Evolutionary conservation across 2,113 vertebrate species (phyloP), one percentile per base, ranked within the genome.

Genomic region (Lagopus leucura): DNA sequence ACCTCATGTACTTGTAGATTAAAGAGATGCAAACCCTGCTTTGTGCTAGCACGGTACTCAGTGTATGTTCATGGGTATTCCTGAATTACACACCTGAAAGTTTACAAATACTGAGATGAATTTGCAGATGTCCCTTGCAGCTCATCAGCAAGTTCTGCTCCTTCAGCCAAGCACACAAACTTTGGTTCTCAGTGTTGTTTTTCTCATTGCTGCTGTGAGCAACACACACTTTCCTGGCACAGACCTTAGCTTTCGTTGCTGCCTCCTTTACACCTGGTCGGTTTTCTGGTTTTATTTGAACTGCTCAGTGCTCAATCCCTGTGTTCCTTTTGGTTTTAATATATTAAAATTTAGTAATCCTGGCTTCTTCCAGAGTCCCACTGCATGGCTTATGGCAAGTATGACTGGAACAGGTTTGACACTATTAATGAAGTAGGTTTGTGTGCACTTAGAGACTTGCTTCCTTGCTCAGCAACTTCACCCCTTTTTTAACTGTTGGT

Each of bases 291-390:
- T 95, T 92, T 94, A 88, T 93, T 96, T 87, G n/a, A 93, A 78
- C 77, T 89, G 64, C 78, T 91, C 69, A 24, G 55, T 91, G 75
- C 22, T 65, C 84, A 83, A 92, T 50, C 85, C 84, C 67, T 95
- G 91, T 92, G 88, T 74, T 85, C 79, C 81, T 86, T 93, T 87
- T 72, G 55, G 0, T 93, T 96, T 93, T 89, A 93, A 94, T 82
- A 82, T 89, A 93, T 96, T 96, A 95, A 95, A 96, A 75, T 64
- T 50, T 21, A 93, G 88, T 74, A 10, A 76, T 89, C 89, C 75
- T 85, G 92, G 57, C 87, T 89, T 89, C 71, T 77, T 80, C 75
- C 50, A 9, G 55, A 18, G 64, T 82, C 76, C 81, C 87, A 82
- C 92, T 96, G 94, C 92, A 89, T 85, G 89, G 95, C 89, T 94